Percentiles rank a stretch among this genome's conserved stretches.
These are phyloP conservation scores for Sapajus apella DNA, from an alignment of 2,113 vertebrate genomes.

Conservation along the genomic window DNA sequence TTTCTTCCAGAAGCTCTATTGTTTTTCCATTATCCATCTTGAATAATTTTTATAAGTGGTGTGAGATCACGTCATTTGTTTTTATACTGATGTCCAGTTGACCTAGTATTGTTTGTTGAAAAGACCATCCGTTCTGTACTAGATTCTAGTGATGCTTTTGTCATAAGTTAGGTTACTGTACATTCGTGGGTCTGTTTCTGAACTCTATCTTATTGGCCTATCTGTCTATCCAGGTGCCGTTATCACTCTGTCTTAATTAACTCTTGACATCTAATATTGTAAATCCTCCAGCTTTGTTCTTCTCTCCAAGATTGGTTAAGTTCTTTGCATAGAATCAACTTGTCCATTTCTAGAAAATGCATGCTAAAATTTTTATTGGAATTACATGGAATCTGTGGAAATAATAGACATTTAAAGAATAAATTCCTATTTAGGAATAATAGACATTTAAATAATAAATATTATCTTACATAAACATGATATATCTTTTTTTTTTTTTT, in stretches of 20 bases:
- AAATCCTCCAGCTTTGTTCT: neutral
- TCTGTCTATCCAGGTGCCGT: neutral
- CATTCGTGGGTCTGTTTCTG: neutral
- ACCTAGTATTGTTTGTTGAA: neutral
- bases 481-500: too few relatives aligned
- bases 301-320: neutral
- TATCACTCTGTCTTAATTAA: neutral
- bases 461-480: neutral
- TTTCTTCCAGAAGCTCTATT: constrained; percentile 33
- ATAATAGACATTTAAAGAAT: too few relatives aligned
- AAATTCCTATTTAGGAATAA: neutral
- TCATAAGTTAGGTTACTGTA: neutral
- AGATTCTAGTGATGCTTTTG: neutral
- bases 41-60: neutral
- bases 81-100: neutral
- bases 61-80: neutral
- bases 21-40: neutral
- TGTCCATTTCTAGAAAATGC: neutral
- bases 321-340: neutral
- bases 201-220: neutral
- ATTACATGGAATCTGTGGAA: neutral
- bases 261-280: neutral
- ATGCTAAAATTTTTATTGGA: neutral
- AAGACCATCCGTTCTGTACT: neutral
- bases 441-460: neutral